These are phyloP conservation scores for Thunnus albacares DNA, from an alignment of 2,797 vertebrate species.

Conservation along the genomic window DNA sequence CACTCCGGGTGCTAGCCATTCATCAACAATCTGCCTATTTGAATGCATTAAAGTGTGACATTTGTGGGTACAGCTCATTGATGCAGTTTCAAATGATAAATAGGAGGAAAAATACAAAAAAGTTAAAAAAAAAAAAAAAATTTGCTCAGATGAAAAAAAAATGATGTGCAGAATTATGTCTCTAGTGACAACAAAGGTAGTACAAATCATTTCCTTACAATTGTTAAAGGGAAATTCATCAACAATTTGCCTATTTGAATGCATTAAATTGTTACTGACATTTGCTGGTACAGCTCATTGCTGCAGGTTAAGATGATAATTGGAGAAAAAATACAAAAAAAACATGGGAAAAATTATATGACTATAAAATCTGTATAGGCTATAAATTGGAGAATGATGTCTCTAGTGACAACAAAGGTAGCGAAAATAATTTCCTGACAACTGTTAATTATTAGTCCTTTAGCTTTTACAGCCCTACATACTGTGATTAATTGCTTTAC, in stretches of 20 bases:
- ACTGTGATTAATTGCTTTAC: background rate
- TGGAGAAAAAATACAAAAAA: background rate
- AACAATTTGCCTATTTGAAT: background rate
- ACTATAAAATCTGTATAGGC: background rate
- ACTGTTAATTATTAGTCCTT: background rate
- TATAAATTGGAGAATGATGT: background rate
- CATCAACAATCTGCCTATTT: slow-evolving; percentile 12
- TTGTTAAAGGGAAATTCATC: background rate
- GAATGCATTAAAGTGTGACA: background rate
- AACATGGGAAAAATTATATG: too few relatives aligned
- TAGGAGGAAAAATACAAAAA: too few relatives aligned
- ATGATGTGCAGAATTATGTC: background rate
- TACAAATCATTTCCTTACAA: background rate
- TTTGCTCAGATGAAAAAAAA: background rate
- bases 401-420: background rate
- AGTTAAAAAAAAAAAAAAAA: background rate
- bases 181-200: background rate
- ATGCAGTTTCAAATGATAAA: slow-evolving; percentile 13
- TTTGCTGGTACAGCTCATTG: background rate
- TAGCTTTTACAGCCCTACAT: background rate
- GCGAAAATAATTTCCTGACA: background rate
- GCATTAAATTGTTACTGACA: slow-evolving; percentile 7
- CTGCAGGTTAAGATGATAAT: slow-evolving; percentile 9
- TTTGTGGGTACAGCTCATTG: background rate
- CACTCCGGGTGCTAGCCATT: background rate